Conservation (phyloP, 2,888 invertebrate species). For the Choristoneura rosaceana region DNA sequence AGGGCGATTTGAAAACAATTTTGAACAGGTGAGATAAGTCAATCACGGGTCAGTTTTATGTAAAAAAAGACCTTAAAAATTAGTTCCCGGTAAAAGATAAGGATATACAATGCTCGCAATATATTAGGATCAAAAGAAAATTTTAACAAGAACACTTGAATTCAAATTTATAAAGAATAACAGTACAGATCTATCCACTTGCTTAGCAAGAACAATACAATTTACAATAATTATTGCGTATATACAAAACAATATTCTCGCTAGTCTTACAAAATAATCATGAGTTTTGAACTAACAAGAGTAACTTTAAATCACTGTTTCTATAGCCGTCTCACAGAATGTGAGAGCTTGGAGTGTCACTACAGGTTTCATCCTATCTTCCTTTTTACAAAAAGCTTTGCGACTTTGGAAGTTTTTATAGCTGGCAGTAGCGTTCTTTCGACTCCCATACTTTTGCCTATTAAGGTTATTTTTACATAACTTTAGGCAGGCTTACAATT, state of each 20-base stretch:
- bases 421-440: no score
- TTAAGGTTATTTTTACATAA: no score
- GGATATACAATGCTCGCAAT: neutral
- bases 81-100: no score
- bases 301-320: neutral
- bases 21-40: no score
- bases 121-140: neutral
- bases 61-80: neutral
- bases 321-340: no score
- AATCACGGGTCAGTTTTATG: no score
- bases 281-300: constrained; percentile 15
- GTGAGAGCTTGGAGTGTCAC: no score
- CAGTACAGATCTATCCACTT: neutral
- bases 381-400: no score
- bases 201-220: constrained; percentile 27
- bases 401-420: no score
- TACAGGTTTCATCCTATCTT: no score
- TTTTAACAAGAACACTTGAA: neutral
- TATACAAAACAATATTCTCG: constrained; percentile 40
- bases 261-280: constrained; percentile 17
- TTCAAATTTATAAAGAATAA: neutral
- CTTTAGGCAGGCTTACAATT: no score
- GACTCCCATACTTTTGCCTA: no score
- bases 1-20: neutral
- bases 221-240: constrained; percentile 10